Conservation (phyloP, 2,113 vertebrate species). For the Vanacampus margaritifer region DNA sequence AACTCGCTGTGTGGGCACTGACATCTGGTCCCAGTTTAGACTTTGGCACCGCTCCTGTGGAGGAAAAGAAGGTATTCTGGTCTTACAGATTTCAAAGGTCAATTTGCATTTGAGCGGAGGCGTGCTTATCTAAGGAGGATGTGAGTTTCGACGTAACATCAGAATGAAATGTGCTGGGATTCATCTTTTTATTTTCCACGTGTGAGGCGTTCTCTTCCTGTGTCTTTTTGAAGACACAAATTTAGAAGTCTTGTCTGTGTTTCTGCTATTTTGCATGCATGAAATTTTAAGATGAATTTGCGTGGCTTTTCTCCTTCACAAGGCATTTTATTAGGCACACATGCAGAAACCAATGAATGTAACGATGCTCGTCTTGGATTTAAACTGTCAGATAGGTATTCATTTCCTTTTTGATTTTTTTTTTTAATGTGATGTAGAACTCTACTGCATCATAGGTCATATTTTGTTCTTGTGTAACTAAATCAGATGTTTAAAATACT, state of each 20-base stretch:
- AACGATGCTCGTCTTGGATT: not conserved
- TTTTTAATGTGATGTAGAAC: too few species aligned
- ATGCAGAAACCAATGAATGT: not conserved
- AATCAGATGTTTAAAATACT: too few species aligned
- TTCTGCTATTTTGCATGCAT: not conserved
- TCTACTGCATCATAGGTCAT: too few species aligned
- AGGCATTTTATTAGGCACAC: not conserved
- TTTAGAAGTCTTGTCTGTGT: not conserved
- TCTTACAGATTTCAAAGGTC: constrained; percentile 45
- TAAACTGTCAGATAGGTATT: not conserved
- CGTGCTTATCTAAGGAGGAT: constrained; percentile 24
- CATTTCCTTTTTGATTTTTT: not conserved
- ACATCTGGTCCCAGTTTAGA: constrained; percentile 33
- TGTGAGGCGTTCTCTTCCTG: not conserved
- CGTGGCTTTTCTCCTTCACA: not conserved
- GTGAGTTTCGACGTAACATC: constrained; percentile 12
- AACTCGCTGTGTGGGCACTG: constrained; percentile 4
- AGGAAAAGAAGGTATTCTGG: constrained; percentile 3
- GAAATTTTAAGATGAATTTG: not conserved
- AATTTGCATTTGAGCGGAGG: constrained; percentile 18
- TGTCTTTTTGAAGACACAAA: constrained; percentile 3
- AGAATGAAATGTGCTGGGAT: constrained; percentile 14
- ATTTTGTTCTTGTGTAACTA: too few species aligned
- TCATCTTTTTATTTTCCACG: constrained; percentile 8
- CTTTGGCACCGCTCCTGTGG: constrained; percentile 14